Evolutionary conservation across 2,113 vertebrate genomes (phyloP), one percentile per base, ranked within the genome.

Genomic region (Tautogolabrus adspersus): DNA sequence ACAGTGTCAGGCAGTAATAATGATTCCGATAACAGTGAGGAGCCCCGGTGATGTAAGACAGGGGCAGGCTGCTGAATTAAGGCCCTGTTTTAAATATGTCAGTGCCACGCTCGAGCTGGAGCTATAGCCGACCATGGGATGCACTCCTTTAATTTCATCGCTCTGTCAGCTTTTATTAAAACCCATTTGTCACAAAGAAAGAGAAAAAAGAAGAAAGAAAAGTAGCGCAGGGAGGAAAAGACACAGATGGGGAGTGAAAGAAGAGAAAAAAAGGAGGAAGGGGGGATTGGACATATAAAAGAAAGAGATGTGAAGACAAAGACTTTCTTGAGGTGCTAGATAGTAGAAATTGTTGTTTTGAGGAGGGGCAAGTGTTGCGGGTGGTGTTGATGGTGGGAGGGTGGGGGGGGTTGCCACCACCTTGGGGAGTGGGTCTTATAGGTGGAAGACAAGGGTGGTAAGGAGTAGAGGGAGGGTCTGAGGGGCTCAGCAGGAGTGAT

Each of bases 141-240:
- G 88, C 89, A 85, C 92, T 87, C 82, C 91, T 94, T 94, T 95
- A 95, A 94, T 95, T 95, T 94, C 91, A 93, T 94, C 89, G 88
- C 92, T 95, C 92, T 91, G 89, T 94, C 94, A 92, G 87, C 81
- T 93, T 93, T 95, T 95, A 95, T 95, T 95, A 95, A 95, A 95
- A 93, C 89, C 89, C 91, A 95, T 95, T 94, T 82, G 90, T 95
- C 94, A 93, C 83, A 77, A 86, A 84, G 83, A 77, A 87, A 88
- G 84, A 74, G 47, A 87, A 68, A 72, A 63, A 37, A 66, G 52
- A 75, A 70, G 71, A 63, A 78, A 13, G 34, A 84, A 75, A 84
- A 85, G 69, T 68, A 65, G 73, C 51, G 10, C 64, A 56, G 51
- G 12, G 47, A 57, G 22, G 26, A 5, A 19, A n/a, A 47, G 68